Evolutionary conservation across 2,888 invertebrate genomes (phyloP).

Genomic region (Phania funesta): DNA sequence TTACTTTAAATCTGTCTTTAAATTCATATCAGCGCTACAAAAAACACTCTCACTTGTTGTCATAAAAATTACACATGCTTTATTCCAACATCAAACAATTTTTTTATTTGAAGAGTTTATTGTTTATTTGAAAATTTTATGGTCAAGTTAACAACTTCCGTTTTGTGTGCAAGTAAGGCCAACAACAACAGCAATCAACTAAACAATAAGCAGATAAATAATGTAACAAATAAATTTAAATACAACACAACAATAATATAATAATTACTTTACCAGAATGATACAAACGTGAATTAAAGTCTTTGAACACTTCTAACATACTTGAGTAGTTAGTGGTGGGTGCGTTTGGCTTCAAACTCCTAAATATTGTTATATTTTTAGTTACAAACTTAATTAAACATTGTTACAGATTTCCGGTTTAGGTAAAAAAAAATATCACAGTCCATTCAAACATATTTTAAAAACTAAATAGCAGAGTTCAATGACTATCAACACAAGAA

Average conservation of each 20-base stretch:
- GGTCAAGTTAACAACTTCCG: slow-evolving; percentile 66
- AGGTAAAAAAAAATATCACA: not conserved
- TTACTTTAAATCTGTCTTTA: no score
- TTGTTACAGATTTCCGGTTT: slow-evolving; percentile 52
- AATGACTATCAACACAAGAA: slow-evolving; percentile 5
- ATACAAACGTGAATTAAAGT: slow-evolving; percentile 18
- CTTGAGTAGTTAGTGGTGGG: slow-evolving; percentile 35
- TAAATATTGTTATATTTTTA: not conserved
- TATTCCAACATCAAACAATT: not conserved
- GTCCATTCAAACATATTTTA: slow-evolving; percentile 2
- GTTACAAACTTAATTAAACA: slow-evolving; percentile 6
- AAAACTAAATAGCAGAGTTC: slow-evolving; percentile 20
- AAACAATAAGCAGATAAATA: not conserved
- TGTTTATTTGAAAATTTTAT: slow-evolving; percentile 47
- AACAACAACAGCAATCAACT: slow-evolving; percentile 4
- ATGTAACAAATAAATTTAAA: slow-evolving; percentile 38
- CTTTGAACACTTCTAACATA: slow-evolving; percentile 14
- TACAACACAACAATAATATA: slow-evolving; percentile 28
- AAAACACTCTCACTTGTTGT: not conserved
- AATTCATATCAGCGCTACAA: not conserved
- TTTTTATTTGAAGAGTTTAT: not conserved
- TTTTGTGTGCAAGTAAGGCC: slow-evolving; percentile 28
- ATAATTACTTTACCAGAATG: slow-evolving; percentile 27
- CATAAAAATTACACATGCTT: not conserved
- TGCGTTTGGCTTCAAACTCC: slow-evolving; percentile 33